These are phyloP conservation scores for Neotoxoptera formosana DNA, from an alignment of 1,140 invertebrate species.

Conservation along the genomic window DNA sequence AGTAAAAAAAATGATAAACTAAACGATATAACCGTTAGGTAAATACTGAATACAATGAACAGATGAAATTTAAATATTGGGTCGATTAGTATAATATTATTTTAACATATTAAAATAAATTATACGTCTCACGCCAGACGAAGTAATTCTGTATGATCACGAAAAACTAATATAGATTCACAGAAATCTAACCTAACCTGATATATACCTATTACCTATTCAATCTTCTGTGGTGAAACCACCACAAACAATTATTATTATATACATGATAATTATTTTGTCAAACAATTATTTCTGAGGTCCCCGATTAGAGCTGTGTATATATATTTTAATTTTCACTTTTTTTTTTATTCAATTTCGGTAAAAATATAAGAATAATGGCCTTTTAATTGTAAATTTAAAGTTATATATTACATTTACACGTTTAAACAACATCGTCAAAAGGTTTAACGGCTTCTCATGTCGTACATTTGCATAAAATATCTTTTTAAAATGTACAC, in stretches of 20 bases:
- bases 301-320: background rate
- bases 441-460: background rate
- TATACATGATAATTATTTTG: no score
- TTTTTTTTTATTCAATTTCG: background rate
- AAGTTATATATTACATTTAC: background rate
- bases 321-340: background rate
- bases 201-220: background rate
- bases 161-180: background rate
- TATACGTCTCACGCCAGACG: background rate
- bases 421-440: background rate
- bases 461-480: background rate
- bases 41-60: no score
- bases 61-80: no score
- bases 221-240: background rate
- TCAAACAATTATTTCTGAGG: background rate
- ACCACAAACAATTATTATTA: background rate
- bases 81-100: no score
- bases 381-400: background rate
- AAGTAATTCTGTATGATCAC: background rate
- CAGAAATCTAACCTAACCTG: background rate
- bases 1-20: background rate
- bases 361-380: background rate
- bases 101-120: background rate
- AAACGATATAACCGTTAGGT: background rate
- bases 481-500: background rate